Evolutionary conservation across 1,140 invertebrate genomes (phyloP), one percentile per base, ranked within the genome.

Genomic region (Cydia fagiglandana): DNA sequence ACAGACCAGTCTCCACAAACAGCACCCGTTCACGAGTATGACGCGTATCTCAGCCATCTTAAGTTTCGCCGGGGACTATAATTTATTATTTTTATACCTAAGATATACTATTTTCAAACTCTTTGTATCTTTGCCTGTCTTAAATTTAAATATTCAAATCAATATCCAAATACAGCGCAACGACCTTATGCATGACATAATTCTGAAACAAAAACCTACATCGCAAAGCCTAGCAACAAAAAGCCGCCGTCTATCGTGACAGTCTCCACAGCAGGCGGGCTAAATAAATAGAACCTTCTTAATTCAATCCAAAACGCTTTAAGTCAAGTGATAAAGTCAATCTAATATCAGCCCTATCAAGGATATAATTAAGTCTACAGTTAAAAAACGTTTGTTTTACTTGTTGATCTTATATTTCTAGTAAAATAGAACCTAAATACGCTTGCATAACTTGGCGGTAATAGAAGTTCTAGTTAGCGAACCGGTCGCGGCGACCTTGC

Each of bases 181-280:
- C 64, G 64, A 68, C n/a, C 28, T 70, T 15, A 6, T 12, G 66
- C 56, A 61, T 70, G 66, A 70, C 66, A 70, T 70, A 70, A 70
- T 70, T 38, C 15, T 38, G n/a, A 70, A 41, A 70, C 66, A 70
- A 70, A 70, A 70, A 70, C 66, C 34, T 1, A 45, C 66, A 38
- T 70, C 15, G n/a, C 30, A 38, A 68, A 70, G 66, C 66, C 66
- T 70, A 70, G 34, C 66, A 45, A 70, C 66, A 41, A 70, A 70
- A 70, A 70, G 34, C 9, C n/a, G n/a, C 12, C 34, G 45, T 70
- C n/a, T 38, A 41, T 70, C 66, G 66, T 70, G 66, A 70, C 66
- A 70, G 34, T 38, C 66, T 70, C 34, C 64, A 12, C 30, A 66
- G 64, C 64, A 20, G 56, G 56, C 56, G 56, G 20, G 34, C 66